Conservation (phyloP, 2,888 invertebrate species). For the Norana najaformis region DNA sequence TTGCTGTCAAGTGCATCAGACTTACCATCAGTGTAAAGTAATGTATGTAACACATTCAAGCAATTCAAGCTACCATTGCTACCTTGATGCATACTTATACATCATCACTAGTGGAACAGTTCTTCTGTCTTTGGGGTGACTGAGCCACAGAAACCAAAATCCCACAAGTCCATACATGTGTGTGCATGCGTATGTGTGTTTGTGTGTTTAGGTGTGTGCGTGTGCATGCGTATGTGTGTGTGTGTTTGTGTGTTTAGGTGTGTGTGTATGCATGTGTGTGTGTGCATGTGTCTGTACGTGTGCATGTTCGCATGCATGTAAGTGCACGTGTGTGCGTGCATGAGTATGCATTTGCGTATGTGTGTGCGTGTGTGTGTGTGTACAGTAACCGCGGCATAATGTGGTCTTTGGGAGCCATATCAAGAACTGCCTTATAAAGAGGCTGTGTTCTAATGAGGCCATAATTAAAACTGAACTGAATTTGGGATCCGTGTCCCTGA, state of each 20-base stretch:
- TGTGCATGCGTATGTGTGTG: constrained; percentile 25
- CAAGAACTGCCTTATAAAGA: too few species aligned
- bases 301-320: not conserved
- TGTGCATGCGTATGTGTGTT: constrained; percentile 30
- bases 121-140: not conserved
- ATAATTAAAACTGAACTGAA: too few species aligned
- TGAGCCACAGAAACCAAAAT: constrained; percentile 10
- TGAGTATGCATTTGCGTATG: not conserved
- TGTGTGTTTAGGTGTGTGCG: constrained; percentile 28
- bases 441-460: too few species aligned
- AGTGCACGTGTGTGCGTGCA: not conserved
- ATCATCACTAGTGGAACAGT: not conserved
- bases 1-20: too few species aligned
- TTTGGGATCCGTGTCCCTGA: too few species aligned
- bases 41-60: too few species aligned
- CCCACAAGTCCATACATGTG: too few species aligned
- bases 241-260: constrained; percentile 17
- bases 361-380: not conserved
- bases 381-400: too few species aligned
- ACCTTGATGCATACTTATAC: not conserved
- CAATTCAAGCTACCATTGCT: not conserved
- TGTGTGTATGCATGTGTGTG: not conserved
- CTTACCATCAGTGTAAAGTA: too few species aligned
- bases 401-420: too few species aligned
- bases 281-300: constrained; percentile 25